phyloP scores from a whole-genome alignment of 1,140 invertebrate genomes.

The Aradophagus sp. region DNA sequence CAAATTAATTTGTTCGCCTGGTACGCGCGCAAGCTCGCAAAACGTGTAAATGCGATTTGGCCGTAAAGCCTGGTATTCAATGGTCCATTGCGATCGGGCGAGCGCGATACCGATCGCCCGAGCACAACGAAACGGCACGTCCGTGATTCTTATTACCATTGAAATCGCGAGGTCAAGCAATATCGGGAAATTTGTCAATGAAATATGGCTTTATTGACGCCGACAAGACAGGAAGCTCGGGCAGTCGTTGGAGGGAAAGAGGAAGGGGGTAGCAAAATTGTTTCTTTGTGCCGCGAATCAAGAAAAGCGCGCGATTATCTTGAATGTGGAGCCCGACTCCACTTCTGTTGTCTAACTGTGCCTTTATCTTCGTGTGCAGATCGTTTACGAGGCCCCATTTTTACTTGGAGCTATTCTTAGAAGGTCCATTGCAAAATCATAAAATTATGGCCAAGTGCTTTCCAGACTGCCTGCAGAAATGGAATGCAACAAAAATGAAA shows the following conservation, averaged over 20 bases:
- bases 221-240: constrained; percentile 2
- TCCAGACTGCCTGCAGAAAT: constrained; percentile 20
- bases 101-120: constrained; percentile 20
- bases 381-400: constrained; percentile 52
- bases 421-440: constrained; percentile 54
- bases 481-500: constrained; percentile 50
- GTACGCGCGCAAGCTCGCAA: constrained; percentile 10
- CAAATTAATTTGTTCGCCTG: constrained; percentile 44
- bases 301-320: constrained; percentile 26
- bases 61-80: constrained; percentile 36
- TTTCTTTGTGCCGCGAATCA: constrained; percentile 10
- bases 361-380: constrained; percentile 49
- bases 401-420: constrained; percentile 52
- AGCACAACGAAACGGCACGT: constrained; percentile 26
- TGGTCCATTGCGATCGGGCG: constrained; percentile 34
- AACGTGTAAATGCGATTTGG: constrained; percentile 25
- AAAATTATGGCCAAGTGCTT: constrained; percentile 45
- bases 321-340: constrained; percentile 26
- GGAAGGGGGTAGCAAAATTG: constrained; percentile 3
- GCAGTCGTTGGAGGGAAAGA: neutral
- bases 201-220: constrained; percentile 35
- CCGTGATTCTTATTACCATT: constrained; percentile 40
- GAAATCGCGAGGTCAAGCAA: too few relatives aligned
- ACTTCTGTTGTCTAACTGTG: constrained; percentile 47
- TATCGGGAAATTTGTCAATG: constrained; percentile 46